A percentile compares a stretch with the other conserved stretches of the same genome.
phyloP scores from a whole-genome alignment of 2,888 invertebrate species.

The Drosophila dives region DNA sequence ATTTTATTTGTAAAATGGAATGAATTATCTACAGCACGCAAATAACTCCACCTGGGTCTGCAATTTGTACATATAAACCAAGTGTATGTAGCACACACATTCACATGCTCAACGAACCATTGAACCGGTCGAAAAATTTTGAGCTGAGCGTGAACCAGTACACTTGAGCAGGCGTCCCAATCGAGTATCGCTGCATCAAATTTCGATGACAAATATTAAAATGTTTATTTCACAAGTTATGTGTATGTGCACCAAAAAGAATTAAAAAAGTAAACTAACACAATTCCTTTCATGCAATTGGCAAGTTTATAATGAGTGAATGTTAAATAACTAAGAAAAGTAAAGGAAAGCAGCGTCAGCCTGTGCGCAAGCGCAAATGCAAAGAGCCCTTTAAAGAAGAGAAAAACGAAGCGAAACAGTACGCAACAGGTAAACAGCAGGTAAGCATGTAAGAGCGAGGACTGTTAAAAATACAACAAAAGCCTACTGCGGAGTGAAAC shows the following conservation, averaged over 20 bases:
- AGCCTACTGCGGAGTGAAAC: background rate
- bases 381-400: constrained; percentile 36
- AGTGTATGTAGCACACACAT: background rate
- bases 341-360: constrained; percentile 31
- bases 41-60: constrained; percentile 15
- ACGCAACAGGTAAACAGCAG: constrained; percentile 30
- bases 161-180: constrained; percentile 58
- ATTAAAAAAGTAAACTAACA: constrained; percentile 29
- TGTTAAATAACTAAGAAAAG: constrained; percentile 9
- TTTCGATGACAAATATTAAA: constrained; percentile 46
- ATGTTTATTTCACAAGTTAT: constrained; percentile 65
- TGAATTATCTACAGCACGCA: background rate
- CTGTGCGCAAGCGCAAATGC: constrained; percentile 57
- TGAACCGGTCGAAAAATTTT: constrained; percentile 40
- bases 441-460: constrained; percentile 34
- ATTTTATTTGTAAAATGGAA: background rate
- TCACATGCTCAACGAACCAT: constrained; percentile 17
- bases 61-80: background rate
- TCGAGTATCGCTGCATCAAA: constrained; percentile 51
- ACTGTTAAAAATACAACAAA: background rate
- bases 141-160: constrained; percentile 49
- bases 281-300: constrained; percentile 30
- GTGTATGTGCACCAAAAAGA: constrained; percentile 50
- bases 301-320: constrained; percentile 40
- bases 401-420: constrained; percentile 32